Evolutionary conservation across 37 sponge, comb jelly and placozoan genomes (phyloP), one percentile per base, ranked within the genome.

Genomic region (Haliclona indistincta): DNA sequence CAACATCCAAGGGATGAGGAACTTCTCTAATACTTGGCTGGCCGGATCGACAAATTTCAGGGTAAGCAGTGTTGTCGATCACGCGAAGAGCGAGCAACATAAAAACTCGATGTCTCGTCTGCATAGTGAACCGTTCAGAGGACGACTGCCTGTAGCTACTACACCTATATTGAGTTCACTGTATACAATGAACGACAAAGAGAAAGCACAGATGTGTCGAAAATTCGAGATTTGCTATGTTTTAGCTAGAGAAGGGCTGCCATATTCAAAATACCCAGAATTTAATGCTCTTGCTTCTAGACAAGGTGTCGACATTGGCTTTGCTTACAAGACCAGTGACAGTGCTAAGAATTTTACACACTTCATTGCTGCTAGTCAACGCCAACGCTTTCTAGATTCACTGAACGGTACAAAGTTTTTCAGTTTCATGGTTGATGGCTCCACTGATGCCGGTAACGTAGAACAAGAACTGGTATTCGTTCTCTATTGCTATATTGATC

Each of bases 391-490:
- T 63, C 40, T 63, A 4, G 13, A 64, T 4, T 10, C 22, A 0
- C 73, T 88, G 11, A 69, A 82, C 22, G 29, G 0, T 0, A 40
- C 6, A 2, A 76, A 65, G 3, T 81, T 88, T 56, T 81, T 43
- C 45, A 88, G 88, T 42, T 77, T 81, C 40, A 44, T 88, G 26
- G 77, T 88, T 78, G 88, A 88, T 73, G 74, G 89, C 10, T 56
- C 67, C 20, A 81, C 81, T 37, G 76, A 71, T 55, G 11, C 60
- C 25, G 56, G 26, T 34, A 70, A 82, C 33, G 30, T 72, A 38
- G 84, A 82, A 35, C 53, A 88, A 37, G 89, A 88, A 49, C 56
- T 88, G 11, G 38, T 88, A 26, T 73, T 64, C 0, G 11, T 81
- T 35, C 56, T 66, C 40, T 72, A 54, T 43, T 85, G 41, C 26